Conservation (phyloP, 1,140 invertebrate species). For the Papilio dardanus region DNA sequence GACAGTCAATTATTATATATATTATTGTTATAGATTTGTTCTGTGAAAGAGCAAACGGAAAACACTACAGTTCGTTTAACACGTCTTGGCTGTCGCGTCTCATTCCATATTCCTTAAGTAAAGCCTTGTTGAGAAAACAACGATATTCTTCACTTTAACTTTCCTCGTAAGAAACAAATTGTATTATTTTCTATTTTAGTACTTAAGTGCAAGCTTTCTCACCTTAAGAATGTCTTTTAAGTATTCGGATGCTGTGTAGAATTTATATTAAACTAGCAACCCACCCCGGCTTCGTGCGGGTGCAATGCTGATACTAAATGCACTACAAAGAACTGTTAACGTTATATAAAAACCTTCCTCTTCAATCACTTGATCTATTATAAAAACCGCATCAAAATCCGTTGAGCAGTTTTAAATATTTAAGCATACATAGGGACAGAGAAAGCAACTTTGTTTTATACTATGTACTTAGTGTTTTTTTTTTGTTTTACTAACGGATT, state of each 20-base stretch:
- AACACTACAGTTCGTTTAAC: constrained; percentile 37
- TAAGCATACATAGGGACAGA: too few relatives aligned
- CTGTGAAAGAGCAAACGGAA: constrained; percentile 32
- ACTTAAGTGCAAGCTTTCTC: constrained; percentile 10
- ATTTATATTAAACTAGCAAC: background rate
- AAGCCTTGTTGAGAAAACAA: constrained; percentile 34
- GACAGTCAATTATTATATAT: constrained; percentile 9
- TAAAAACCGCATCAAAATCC: too few relatives aligned
- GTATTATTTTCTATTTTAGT: constrained; percentile 18
- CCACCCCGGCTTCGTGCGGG: too few relatives aligned
- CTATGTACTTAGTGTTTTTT: too few relatives aligned
- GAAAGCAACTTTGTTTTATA: too few relatives aligned
- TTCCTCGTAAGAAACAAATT: constrained; percentile 30
- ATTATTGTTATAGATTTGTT: constrained; percentile 33
- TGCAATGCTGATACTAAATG: too few relatives aligned
- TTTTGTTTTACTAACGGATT: too few relatives aligned
- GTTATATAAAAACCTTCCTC: too few relatives aligned
- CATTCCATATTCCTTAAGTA: constrained; percentile 37
- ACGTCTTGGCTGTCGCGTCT: constrained; percentile 28
- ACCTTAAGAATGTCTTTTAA: constrained; percentile 6
- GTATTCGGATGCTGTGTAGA: background rate
- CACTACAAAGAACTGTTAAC: too few relatives aligned
- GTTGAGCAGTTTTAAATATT: too few relatives aligned
- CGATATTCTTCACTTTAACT: constrained; percentile 34
- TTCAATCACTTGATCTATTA: too few relatives aligned